Percentiles rank a stretch among this genome's conserved stretches.
phyloP scores from a whole-genome alignment of 2,797 vertebrate species.

The Sciaenops ocellatus region DNA sequence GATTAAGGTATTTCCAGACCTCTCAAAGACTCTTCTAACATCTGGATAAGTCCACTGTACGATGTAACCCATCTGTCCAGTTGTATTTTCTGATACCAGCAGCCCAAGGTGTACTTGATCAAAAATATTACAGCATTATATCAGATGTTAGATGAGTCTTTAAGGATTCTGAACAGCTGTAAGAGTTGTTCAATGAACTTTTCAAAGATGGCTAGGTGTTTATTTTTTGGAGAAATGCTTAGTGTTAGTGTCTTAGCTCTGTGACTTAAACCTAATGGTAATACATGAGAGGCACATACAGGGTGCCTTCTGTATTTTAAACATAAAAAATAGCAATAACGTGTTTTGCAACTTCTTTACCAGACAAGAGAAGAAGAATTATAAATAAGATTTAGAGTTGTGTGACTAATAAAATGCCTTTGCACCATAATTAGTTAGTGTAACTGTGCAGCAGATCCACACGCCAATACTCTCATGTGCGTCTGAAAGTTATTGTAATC shows the following conservation, averaged over 20 bases:
- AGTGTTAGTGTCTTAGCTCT: background rate
- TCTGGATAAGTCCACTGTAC: constrained; percentile 3
- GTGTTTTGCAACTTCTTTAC: background rate
- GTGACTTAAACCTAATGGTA: background rate
- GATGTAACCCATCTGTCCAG: background rate
- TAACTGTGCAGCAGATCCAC: background rate
- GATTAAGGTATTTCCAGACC: background rate
- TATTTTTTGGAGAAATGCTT: background rate
- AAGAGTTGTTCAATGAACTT: background rate
- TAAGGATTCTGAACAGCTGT: background rate
- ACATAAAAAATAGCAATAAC: too few species aligned
- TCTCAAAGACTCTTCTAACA: background rate
- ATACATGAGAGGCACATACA: background rate
- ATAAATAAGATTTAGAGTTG: background rate
- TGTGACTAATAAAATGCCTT: background rate
- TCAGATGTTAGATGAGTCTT: background rate
- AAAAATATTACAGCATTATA: background rate
- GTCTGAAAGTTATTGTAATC: constrained; percentile 1
- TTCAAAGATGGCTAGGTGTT: background rate
- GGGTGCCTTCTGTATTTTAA: too few species aligned
- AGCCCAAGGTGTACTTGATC: background rate
- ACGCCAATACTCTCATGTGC: background rate
- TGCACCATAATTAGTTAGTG: background rate
- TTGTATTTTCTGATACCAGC: background rate
- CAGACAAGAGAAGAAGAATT: background rate